Evolutionary conservation across 2,888 invertebrate species (phyloP), one percentile per base, ranked within the genome.

Genomic region (Drosophila pseudotalamancana): DNA sequence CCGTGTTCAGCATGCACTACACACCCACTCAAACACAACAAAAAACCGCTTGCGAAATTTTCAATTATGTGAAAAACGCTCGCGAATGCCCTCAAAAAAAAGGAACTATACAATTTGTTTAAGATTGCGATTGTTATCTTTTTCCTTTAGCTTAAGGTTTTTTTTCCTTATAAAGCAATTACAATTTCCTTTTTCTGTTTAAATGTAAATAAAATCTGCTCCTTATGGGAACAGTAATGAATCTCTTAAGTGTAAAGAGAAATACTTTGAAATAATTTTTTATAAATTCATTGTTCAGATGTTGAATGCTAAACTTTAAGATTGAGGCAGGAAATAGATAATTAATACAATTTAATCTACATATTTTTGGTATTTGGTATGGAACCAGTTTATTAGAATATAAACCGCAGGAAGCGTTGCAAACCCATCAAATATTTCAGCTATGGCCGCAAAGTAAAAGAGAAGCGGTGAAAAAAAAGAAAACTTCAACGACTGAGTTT

Each of bases 1-100:
- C 37, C 46, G 53, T 79, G 82, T 59, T 49, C 63, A 79, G 71
- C 80, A 73, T 76, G 80, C 84, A 83, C 70, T 76, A 71, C 67
- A 79, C 21, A 11, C 6, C n/a, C 8, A 18, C 16, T 23, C 9
- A 18, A 29, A 42, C 53, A 16, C 6, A 40, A 34, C 35, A 27
- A 37, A 34, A 46, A 42, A n/a, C 16, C 25, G 3, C 27, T 42
- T 16, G 4, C 12, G 27, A 49, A 29, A 32, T 42, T 42, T 39
- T 42, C 9, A 51, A 51, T 43, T 19, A 42, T 51, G 42, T 18
- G n/a, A 37, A 27, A 69, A 23, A 37, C 46, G n/a, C 16, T 14
- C 2, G 3, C 9, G 29, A 62, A 61, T 53, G 9, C 51, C 14
- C 21, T 32, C 2, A 53, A 5, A 4, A 6, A 5, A 6, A 23